Evolutionary conservation across 2,888 invertebrate species (phyloP).

Genomic region (Watsonalla cultraria): DNA sequence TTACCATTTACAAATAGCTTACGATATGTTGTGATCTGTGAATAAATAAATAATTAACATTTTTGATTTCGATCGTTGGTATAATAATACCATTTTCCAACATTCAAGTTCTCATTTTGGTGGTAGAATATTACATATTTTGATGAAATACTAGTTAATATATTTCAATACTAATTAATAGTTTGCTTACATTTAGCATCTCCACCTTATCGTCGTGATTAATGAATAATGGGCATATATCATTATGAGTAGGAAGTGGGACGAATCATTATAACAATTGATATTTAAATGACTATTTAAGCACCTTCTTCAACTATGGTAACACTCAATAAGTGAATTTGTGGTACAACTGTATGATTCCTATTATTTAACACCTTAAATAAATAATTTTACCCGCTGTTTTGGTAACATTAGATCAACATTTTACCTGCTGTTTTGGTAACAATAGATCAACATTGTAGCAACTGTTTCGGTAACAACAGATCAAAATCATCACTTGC

Average conservation of each 20-base stretch:
- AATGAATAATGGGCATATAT: no score
- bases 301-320: neutral
- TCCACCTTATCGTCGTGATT: no score
- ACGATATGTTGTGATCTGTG: neutral
- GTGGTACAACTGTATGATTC: neutral
- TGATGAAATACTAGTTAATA: no score
- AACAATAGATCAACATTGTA: no score
- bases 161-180: no score
- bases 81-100: neutral
- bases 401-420: neutral
- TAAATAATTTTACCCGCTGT: neutral
- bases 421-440: no score
- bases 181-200: no score
- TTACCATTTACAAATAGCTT: neutral
- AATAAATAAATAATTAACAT: slow-evolving; percentile 2
- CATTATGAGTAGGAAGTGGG: no score
- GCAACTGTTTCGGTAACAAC: no score
- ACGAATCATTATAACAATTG: no score
- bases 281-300: no score
- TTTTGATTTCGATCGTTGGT: neutral
- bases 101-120: neutral
- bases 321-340: neutral
- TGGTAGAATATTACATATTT: no score
- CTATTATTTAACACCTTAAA: neutral
- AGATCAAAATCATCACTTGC: neutral